Evolutionary conservation across 2,797 vertebrate genomes (phyloP).

Genomic region (Glossophaga mutica): DNA sequence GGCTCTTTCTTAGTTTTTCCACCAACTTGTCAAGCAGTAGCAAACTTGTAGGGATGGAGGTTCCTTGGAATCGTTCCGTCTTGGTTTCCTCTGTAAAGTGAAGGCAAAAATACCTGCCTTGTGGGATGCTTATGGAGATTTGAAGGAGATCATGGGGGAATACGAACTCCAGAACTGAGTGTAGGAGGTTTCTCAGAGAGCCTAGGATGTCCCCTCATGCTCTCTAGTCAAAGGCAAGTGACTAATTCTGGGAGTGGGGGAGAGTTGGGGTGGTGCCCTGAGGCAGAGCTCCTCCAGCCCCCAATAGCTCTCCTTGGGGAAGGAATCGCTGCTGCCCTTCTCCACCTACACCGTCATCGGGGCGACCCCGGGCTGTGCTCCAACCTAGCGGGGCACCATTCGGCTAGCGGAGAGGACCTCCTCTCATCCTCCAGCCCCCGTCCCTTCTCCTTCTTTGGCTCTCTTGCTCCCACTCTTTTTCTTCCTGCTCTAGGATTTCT

Average conservation of each 20-base stretch:
- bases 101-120: neutral
- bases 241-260: neutral
- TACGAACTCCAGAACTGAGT: neutral
- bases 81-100: neutral
- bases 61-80: neutral
- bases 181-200: neutral
- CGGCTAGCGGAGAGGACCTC: rapidly evolving
- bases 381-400: neutral
- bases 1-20: neutral
- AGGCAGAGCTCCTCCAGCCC: neutral
- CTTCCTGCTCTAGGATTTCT: neutral
- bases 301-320: neutral
- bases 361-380: neutral
- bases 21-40: neutral
- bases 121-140: neutral
- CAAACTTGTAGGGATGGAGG: neutral
- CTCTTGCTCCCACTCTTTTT: neutral
- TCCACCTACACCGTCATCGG: neutral
- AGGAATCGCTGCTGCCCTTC: neutral
- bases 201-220: neutral
- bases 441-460: neutral
- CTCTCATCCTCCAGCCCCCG: neutral
- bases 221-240: neutral
- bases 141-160: neutral
- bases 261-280: neutral